Conservation (phyloP, 2,113 vertebrate species). For the Periophthalmodon schlosseri region DNA sequence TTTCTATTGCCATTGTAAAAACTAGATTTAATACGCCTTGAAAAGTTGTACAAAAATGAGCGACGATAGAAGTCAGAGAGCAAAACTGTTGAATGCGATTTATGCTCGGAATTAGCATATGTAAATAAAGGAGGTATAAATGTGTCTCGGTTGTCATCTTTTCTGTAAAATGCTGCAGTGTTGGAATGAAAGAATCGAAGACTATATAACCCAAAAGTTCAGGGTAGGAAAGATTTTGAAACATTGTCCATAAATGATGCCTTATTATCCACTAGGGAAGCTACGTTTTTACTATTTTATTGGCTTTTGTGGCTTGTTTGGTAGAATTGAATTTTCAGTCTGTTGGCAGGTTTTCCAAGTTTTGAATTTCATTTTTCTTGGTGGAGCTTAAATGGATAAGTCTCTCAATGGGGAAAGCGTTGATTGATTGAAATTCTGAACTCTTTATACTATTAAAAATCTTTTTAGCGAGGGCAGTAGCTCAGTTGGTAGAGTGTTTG, state of each 20-base stretch:
- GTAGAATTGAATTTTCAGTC: no score
- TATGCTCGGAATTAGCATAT: constrained; percentile 2
- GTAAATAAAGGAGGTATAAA: constrained; percentile 1
- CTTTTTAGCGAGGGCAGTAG: no score
- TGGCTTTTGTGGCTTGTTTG: no score
- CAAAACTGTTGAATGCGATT: neutral
- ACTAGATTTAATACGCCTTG: neutral
- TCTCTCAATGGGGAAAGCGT: no score
- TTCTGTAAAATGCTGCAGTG: neutral
- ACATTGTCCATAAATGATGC: neutral
- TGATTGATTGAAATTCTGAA: no score
- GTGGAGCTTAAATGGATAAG: no score
- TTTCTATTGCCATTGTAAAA: constrained; percentile 6
- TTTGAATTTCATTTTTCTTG: no score
- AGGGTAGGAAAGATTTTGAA: neutral
- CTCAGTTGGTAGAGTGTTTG: no score
- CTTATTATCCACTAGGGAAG: no score
- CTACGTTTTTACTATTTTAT: no score
- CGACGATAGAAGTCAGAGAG: constrained; percentile 1
- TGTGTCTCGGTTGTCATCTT: neutral
- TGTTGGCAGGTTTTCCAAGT: no score
- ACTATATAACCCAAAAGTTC: neutral
- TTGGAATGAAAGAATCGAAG: neutral
- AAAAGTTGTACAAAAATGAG: constrained; percentile 2
- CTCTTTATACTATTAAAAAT: no score